Evolutionary conservation across 2,113 vertebrate species (phyloP), one percentile per base, ranked within the genome.

Genomic region (Greenwoodochromis staneri): DNA sequence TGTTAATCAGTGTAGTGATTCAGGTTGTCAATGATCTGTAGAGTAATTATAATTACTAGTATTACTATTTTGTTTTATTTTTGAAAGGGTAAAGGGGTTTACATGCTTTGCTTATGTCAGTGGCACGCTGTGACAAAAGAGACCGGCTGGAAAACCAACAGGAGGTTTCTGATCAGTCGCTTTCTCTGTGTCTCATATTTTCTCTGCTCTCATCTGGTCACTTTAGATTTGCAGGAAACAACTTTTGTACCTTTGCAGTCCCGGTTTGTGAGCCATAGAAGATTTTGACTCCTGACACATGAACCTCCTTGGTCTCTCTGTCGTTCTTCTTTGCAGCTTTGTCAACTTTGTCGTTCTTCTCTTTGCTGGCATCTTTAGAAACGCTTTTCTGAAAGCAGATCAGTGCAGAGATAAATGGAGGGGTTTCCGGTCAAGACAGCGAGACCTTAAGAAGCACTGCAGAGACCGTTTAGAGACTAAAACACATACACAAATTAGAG

Each of bases 251-350:
- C 97, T 98, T 97, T 84, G 98, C 98, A 9, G 97, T 99, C 85
- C 98, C 98, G 9, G 98, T 99, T 91, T 99, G 98, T 9, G 98
- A 98, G 4, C 98, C 98, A 59, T 97, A 99, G 88, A 99, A 98
- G 89, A 99, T 96, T 95, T 97, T 98, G 8, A 98, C 97, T 24
- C 95, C 96, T 5, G 97, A 96, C 51, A 99, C 96, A 51, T 92
- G 86, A 88, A 95, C 63, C 31, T 92, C 53, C 27, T 86, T 91
- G 21, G 92, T 71, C 17, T 94, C 94, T 73, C 87, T 86, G 31
- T 34, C 83, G 1, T 81, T 89, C 78, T 93, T 91, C 29, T 78
- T 16, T 14, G 40, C 82, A 11, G 88, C 16, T 87, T 93, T 90
- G 38, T 83, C 53, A 36, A 49, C 55, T 31, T 31, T 31, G 27